Evolutionary conservation across 2,113 vertebrate species (phyloP), one percentile per base, ranked within the genome.

Genomic region (Arothron firmamentum): DNA sequence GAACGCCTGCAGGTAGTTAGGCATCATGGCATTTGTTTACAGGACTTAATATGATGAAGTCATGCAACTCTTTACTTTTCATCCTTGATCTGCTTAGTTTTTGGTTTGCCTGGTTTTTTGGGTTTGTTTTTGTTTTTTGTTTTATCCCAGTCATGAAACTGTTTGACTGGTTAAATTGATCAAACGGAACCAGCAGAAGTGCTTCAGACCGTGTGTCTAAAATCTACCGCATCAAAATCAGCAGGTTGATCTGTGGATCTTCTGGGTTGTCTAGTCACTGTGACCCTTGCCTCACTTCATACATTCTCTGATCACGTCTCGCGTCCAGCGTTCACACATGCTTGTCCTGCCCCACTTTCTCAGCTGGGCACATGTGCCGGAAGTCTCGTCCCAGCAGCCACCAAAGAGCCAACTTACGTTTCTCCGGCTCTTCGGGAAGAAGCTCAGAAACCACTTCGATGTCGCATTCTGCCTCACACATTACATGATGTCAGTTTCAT

Each of bases 141-240:
- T 34, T 34, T 9, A 9, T 34, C 31, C 31, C 31, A 6, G 3
- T 6, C 5, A 34, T 34, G 4, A 1, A 34, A 34, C 6, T 6
- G 6, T 10, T 34, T 34, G 31, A 10, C 31, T 34, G 31, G 31
- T 34, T 34, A 9, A 9, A 34, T 34, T 5, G 31, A 34, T 34
- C 31, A 34, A 34, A 34, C 6, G 31, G 8, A 34, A 9, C 31
- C 6, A 34, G 9, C 9, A 10, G 31, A 10, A 34, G 31, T 34
- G 31, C 28, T 28, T 28, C 3, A 28, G 28, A 28, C 28, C 6
- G 28, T 3, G 6, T 28, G 6, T 28, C 74, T 70, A n/a, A n/a
- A n/a, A n/a, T n/a, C n/a, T n/a, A n/a, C 65, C 58, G 65, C 72
- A 76, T 81, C 51, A 72, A 83, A 80, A 64, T 59, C 62, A 65